phyloP scores from a whole-genome alignment of 2,888 invertebrate genomes.

The Galeruca laticollis region DNA sequence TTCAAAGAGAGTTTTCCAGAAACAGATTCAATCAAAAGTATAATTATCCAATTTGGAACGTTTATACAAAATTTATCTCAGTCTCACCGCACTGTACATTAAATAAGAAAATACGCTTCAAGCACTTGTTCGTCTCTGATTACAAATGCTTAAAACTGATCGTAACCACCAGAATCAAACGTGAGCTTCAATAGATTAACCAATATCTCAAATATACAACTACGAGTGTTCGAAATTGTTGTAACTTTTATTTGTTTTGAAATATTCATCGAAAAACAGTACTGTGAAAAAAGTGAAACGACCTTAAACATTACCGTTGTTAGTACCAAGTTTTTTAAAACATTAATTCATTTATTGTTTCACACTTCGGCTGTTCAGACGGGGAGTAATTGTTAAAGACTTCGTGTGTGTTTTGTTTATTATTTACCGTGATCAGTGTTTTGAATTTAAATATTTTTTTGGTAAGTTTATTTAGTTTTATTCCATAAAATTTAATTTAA shows the following conservation, averaged over 20 bases:
- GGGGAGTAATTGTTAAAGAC: neutral
- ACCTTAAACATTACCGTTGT: constrained; percentile 22
- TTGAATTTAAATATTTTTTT: neutral
- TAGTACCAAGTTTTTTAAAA: constrained; percentile 27
- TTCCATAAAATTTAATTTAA: neutral
- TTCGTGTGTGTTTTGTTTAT: neutral
- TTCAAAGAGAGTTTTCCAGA: too few species aligned
- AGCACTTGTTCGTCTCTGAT: constrained; percentile 1
- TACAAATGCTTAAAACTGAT: neutral
- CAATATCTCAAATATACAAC: neutral
- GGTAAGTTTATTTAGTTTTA: neutral
- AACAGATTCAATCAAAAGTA: too few species aligned
- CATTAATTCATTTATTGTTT: constrained; percentile 21
- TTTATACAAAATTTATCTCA: too few species aligned
- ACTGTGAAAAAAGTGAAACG: constrained; percentile 25
- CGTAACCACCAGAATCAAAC: neutral
- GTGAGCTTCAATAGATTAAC: neutral
- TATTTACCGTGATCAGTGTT: neutral
- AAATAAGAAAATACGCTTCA: neutral
- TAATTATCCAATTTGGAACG: too few species aligned
- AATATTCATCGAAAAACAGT: neutral
- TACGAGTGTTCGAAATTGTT: neutral
- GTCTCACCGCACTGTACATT: too few species aligned
- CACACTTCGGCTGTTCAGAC: constrained; percentile 9
- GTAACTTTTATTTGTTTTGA: neutral